These are phyloP conservation scores for Hemitrygon akajei DNA, from an alignment of 2,797 vertebrate species.

Conservation along the genomic window DNA sequence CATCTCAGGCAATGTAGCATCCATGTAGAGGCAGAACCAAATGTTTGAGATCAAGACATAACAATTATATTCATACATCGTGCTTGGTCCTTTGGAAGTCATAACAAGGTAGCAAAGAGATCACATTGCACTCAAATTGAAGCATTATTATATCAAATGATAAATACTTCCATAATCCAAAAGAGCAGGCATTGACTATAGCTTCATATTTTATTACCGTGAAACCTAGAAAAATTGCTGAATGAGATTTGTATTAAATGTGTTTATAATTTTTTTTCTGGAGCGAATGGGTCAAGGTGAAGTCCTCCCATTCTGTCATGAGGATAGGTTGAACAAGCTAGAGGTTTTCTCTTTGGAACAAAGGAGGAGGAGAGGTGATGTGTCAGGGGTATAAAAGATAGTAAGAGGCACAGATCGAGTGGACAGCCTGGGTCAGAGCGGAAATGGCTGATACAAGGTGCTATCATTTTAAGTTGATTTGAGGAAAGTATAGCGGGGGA, in stretches of 20 bases:
- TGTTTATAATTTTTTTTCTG: constrained; percentile 57
- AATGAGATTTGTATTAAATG: constrained; percentile 55
- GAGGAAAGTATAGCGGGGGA: too few relatives aligned
- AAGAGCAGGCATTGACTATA: background rate
- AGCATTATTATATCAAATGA: background rate
- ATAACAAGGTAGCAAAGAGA: too few relatives aligned
- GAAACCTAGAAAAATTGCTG: background rate
- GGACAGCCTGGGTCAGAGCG: too few relatives aligned
- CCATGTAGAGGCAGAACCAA: background rate
- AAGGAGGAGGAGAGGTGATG: too few relatives aligned
- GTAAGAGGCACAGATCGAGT: too few relatives aligned
- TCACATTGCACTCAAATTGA: background rate
- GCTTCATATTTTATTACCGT: background rate
- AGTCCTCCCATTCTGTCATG: constrained; percentile 60
- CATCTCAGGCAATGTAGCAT: background rate
- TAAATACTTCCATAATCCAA: background rate
- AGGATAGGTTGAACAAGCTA: constrained; percentile 62
- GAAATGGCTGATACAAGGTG: too few relatives aligned
- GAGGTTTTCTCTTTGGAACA: too few relatives aligned
- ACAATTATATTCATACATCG: background rate
- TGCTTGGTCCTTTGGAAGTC: background rate
- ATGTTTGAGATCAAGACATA: background rate
- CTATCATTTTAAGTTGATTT: too few relatives aligned
- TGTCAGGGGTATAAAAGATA: too few relatives aligned
- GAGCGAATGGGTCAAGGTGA: too few relatives aligned